Evolutionary conservation across 2,797 vertebrate species (phyloP), one percentile per base, ranked within the genome.

Genomic region (Perodicticus potto): DNA sequence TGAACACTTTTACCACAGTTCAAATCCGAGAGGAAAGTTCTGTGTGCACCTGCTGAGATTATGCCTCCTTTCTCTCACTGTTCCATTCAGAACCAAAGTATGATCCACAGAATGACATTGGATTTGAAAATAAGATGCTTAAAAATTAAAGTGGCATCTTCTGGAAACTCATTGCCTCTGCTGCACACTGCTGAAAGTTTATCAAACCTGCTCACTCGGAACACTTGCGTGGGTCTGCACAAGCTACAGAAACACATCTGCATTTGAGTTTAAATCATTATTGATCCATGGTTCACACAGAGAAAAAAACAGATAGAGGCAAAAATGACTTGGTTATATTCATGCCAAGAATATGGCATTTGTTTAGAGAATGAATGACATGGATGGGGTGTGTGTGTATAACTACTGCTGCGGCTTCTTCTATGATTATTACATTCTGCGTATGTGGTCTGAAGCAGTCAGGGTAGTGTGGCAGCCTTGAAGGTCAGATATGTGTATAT

Each of bases 381-480:
- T 2, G 34, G 93, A 45, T 0, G 25, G 23, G 22, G 11, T 11
- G 3, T 1, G 9, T 0, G 0, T 1, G 19, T 0, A 13, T 34
- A 57, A 9, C 10, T 17, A 65, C 34, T 59, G 25, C 40, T 49
- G 73, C 20, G 55, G 53, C 5, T 49, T 9, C 16, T 69, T 53
- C 59, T 70, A 37, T 73, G 55, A 49, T 63, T 23, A 82, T n/a
- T 88, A 12, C 37, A 59, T 81, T 73, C 27, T 77, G 49, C 20
- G 65, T 8, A 19, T 2, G 20, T 2, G 63, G 61, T 32, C 55
- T 0, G 20, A 74, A 29, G 27, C 17, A 83, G 49, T 22, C 69
- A 72, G 45, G 55, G 45, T 34, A 57, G 25, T 16, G 40, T 77
- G 63, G 1, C 22, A 55, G 17, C 29, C 29, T 32, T 76, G 19